Percentiles rank a stretch among this genome's conserved stretches.
Conservation (phyloP, 35 echinoderm and acorn worm species). For the Eucidaris tribuloides region DNA sequence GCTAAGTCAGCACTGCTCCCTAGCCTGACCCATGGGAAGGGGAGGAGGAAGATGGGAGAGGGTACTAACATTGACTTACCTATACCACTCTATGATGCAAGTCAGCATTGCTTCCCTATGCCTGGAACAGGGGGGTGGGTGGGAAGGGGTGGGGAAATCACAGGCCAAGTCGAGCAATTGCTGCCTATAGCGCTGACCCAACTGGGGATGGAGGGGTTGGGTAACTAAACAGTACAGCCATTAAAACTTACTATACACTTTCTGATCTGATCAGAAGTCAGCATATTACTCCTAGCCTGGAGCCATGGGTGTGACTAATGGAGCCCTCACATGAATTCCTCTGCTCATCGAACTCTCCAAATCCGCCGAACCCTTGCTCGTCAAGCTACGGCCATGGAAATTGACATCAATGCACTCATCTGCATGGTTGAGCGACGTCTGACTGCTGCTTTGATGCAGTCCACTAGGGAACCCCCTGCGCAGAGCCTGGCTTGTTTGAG, state of each 20-base stretch:
- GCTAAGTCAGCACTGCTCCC: not conserved
- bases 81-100: slow-evolving; percentile 79
- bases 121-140: too few species aligned
- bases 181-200: too few species aligned
- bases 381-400: slow-evolving; percentile 62
- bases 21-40: not conserved
- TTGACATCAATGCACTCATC: slow-evolving; percentile 34
- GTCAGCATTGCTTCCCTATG: slow-evolving; percentile 48
- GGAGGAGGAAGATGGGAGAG: not conserved
- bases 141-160: too few species aligned
- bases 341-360: slow-evolving; percentile 82
- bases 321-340: slow-evolving; percentile 92
- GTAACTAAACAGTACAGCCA: too few species aligned
- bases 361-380: slow-evolving; percentile 38
- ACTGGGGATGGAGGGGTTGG: too few species aligned
- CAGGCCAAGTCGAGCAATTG: too few species aligned
- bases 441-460: slow-evolving; percentile 35
- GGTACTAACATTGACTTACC: slow-evolving; percentile 39
- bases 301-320: slow-evolving; percentile 23
- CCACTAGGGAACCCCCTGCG: not conserved
- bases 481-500: slow-evolving; percentile 26
- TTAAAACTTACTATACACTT: too few species aligned
- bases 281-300: too few species aligned
- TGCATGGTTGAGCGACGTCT: slow-evolving; percentile 47
- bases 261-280: too few species aligned